Evolutionary conservation across 2,113 vertebrate genomes (phyloP).

Genomic region (Sylvilagus bachmani): DNA sequence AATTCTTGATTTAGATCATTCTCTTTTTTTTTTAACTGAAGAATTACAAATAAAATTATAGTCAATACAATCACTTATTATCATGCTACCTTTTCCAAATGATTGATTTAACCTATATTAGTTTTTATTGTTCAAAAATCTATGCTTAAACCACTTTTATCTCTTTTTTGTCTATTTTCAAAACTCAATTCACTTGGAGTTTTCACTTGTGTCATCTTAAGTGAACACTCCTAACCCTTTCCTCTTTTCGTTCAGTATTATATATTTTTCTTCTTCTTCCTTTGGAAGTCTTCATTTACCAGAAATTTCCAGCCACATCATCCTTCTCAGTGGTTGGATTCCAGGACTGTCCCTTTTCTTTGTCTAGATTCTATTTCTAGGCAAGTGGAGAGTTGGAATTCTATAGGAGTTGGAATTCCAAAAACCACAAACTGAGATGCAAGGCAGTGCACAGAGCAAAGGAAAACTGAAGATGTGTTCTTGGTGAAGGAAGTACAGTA

Average conservation of each 20-base stretch:
- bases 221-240: background rate
- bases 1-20: background rate
- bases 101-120: background rate
- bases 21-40: background rate
- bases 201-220: background rate
- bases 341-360: background rate
- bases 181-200: background rate
- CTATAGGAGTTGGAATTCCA: background rate
- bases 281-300: background rate
- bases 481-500: background rate
- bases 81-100: background rate
- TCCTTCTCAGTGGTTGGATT: background rate
- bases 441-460: background rate
- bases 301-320: background rate
- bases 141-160: background rate
- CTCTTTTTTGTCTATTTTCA: background rate
- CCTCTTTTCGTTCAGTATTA: background rate
- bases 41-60: background rate
- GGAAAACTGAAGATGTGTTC: background rate
- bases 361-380: background rate
- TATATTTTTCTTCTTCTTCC: background rate
- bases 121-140: background rate
- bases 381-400: background rate
- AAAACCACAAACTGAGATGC: background rate
- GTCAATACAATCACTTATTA: background rate